phyloP scores from a whole-genome alignment of 2,113 vertebrate genomes.

The Cinclus mexicanus region DNA sequence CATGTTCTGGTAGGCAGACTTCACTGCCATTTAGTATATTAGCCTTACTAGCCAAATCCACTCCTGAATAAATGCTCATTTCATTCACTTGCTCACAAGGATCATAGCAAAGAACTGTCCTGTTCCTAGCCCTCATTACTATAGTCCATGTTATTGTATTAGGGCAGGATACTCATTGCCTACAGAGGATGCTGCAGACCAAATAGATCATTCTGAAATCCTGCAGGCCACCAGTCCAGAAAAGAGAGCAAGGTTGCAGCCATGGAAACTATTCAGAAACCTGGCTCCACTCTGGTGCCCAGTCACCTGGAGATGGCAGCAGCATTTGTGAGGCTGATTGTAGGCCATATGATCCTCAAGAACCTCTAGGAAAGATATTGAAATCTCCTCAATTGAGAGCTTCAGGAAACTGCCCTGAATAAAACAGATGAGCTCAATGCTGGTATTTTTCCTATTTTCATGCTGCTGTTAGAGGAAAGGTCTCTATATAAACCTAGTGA shows the following conservation, averaged over 20 bases:
- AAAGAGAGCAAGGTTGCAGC: neutral
- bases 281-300: neutral
- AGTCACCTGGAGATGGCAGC: rapidly evolving
- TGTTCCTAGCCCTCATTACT: neutral
- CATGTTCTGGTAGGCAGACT: neutral
- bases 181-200: neutral
- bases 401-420: neutral
- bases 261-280: neutral
- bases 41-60: neutral
- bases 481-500: neutral
- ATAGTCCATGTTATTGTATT: neutral
- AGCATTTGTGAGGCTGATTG: neutral
- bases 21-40: neutral
- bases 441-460: neutral
- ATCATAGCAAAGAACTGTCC: neutral
- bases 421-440: neutral
- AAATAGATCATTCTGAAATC: neutral
- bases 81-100: neutral
- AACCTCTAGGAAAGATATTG: neutral
- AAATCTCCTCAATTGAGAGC: neutral
- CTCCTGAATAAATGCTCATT: neutral
- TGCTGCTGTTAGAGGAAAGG: neutral
- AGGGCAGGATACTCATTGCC: neutral
- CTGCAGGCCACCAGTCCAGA: neutral
- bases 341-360: neutral